Evolutionary conservation across 2,888 invertebrate species (phyloP).

Genomic region (Sphaeridia pumilis): DNA sequence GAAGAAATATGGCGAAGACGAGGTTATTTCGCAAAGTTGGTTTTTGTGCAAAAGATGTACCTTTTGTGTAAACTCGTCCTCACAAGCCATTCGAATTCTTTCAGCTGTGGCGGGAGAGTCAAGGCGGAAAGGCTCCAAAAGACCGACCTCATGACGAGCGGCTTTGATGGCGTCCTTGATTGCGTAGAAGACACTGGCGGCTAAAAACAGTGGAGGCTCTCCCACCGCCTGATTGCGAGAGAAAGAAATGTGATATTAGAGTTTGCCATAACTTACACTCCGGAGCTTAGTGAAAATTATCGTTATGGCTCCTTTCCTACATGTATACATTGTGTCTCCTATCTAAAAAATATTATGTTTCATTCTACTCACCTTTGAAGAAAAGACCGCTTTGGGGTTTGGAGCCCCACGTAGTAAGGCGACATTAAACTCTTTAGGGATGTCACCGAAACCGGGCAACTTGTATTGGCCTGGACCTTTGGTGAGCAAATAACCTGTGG

Average conservation of each 20-base stretch:
- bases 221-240: conserved; percentile 63
- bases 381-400: conserved; percentile 83
- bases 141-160: conserved; percentile 60
- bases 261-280: background rate
- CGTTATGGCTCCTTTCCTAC: background rate
- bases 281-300: background rate
- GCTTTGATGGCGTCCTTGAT: conserved; percentile 75
- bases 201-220: conserved; percentile 87
- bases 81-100: conserved; percentile 77
- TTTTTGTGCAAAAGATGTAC: conserved; percentile 14
- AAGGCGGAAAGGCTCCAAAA: conserved; percentile 49
- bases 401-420: conserved; percentile 78
- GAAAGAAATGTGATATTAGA: background rate
- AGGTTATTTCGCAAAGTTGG: background rate
- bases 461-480: conserved; percentile 90
- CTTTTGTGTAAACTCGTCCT: conserved; percentile 53
- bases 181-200: conserved; percentile 75
- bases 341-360: no score
- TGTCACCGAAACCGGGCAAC: conserved; percentile 83
- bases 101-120: conserved; percentile 82
- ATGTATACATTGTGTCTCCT: no score
- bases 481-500: conserved; percentile 66
- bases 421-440: conserved; percentile 85
- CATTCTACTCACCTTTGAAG: conserved; percentile 65
- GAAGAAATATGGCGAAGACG: background rate